Evolutionary conservation across 2,113 vertebrate species (phyloP).

Genomic region (Rhynchopsitta pachyrhyncha): DNA sequence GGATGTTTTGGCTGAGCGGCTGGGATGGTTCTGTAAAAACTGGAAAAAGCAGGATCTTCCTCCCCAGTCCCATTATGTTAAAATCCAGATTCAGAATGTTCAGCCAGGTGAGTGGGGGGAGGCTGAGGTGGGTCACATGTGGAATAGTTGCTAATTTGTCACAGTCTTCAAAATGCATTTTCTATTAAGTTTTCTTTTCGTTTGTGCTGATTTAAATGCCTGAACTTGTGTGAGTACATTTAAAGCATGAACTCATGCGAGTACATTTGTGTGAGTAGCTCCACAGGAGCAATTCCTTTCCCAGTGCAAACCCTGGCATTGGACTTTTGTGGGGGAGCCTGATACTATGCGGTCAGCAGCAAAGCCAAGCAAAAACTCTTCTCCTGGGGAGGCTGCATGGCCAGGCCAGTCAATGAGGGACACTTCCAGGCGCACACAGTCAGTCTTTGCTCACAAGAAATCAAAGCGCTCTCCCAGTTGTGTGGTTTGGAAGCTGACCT

Average conservation of each 20-base stretch:
- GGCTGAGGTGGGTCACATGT: not conserved
- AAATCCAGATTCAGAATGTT: not conserved
- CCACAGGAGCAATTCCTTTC: not conserved
- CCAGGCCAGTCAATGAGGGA: not conserved
- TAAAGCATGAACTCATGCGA: not conserved
- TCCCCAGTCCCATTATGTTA: not conserved
- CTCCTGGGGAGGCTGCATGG: not conserved
- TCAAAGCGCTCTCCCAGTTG: not conserved
- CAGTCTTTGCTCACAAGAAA: not conserved
- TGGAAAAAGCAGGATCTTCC: not conserved
- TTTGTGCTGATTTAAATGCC: not conserved
- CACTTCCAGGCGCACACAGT: not conserved
- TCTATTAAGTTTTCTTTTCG: not conserved
- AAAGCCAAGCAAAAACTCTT: not conserved
- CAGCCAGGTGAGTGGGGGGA: not conserved
- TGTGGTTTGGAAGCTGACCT: not conserved
- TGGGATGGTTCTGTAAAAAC: not conserved
- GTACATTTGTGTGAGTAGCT: not conserved
- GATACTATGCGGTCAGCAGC: not conserved
- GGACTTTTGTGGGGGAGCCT: not conserved
- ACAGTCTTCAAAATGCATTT: not conserved
- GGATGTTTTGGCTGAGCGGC: not conserved
- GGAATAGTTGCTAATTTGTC: not conserved
- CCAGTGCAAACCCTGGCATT: not conserved
- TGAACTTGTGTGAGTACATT: accelerated